phyloP scores from a whole-genome alignment of 1,140 invertebrate species.

The Agrilus planipennis region DNA sequence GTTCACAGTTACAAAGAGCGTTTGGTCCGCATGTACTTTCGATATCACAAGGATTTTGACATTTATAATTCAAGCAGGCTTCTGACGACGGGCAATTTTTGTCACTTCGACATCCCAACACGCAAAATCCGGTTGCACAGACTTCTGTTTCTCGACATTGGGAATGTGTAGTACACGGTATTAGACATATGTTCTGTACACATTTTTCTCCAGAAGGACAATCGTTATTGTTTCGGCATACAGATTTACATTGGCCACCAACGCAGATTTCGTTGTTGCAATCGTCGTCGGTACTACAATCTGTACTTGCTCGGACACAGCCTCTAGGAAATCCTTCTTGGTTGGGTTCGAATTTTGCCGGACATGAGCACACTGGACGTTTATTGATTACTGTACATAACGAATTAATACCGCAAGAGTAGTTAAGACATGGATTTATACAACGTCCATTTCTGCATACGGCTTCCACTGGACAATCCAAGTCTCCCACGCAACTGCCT shows the following conservation, averaged over 20 bases:
- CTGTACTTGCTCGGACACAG: constrained; percentile 54
- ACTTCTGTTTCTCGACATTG: constrained; percentile 70
- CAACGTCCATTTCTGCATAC: constrained; percentile 60
- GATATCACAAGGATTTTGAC: constrained; percentile 66
- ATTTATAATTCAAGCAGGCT: constrained; percentile 73
- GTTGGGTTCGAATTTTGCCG: constrained; percentile 53
- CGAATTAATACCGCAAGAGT: constrained; percentile 61
- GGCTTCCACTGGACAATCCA: constrained; percentile 61
- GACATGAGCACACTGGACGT: constrained; percentile 63
- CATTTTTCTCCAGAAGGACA: constrained; percentile 73
- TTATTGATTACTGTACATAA: constrained; percentile 63
- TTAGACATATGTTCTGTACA: constrained; percentile 60
- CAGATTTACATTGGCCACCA: constrained; percentile 70
- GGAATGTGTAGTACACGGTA: constrained; percentile 63
- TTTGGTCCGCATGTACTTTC: constrained; percentile 74
- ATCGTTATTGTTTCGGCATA: constrained; percentile 64
- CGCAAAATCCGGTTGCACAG: constrained; percentile 66
- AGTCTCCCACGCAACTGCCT: constrained; percentile 55
- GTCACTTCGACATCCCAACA: constrained; percentile 70
- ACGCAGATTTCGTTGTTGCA: constrained; percentile 67
- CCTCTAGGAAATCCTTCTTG: constrained; percentile 48
- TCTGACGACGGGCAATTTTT: constrained; percentile 62
- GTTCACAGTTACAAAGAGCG: constrained; percentile 59
- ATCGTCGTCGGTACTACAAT: constrained; percentile 59
- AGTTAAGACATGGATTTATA: constrained; percentile 61